Percentiles rank a stretch among this genome's conserved stretches.
These are phyloP conservation scores for Diabrotica balteata DNA, from an alignment of 2,888 invertebrate genomes.

Conservation along the genomic window DNA sequence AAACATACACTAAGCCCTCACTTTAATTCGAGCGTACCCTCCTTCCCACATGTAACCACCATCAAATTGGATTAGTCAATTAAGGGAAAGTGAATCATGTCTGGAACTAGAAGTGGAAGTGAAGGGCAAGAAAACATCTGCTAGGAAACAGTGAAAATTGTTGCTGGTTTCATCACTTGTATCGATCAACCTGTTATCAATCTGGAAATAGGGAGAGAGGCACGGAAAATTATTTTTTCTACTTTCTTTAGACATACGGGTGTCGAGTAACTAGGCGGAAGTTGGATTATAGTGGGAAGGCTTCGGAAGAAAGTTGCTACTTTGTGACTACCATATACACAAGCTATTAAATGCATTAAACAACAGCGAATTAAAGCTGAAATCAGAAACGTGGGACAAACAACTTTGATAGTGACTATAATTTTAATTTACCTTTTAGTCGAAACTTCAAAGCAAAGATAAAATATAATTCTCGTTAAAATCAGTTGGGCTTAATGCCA, in stretches of 20 bases:
- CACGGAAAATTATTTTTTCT: conserved; percentile 1
- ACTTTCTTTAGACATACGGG: background rate
- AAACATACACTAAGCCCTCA: conserved; percentile 1
- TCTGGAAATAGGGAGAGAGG: conserved; percentile 12
- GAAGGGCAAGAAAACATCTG: conserved; percentile 22
- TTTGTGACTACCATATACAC: too few relatives aligned
- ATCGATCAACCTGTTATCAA: conserved; percentile 29
- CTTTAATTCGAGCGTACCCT: conserved; percentile 14
- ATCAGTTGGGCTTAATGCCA: too few relatives aligned
- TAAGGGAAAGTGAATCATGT: conserved; percentile 27
- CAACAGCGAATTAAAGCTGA: too few relatives aligned
- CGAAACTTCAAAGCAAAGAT: too few relatives aligned
- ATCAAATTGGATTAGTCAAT: conserved; percentile 21
- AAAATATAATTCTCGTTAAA: too few relatives aligned
- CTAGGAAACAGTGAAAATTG: conserved; percentile 16
- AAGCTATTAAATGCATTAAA: too few relatives aligned
- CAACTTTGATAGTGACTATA: too few relatives aligned
- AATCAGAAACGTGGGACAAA: too few relatives aligned
- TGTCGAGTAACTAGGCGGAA: too few relatives aligned
- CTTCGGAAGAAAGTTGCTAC: too few relatives aligned
- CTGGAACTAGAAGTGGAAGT: conserved; percentile 12
- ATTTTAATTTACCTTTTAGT: too few relatives aligned
- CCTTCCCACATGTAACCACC: conserved; percentile 13
- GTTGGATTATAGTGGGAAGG: too few relatives aligned
- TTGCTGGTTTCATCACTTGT: conserved; percentile 24